phyloP scores from a whole-genome alignment of 2,888 invertebrate genomes.

The Andricus quercusramuli region DNA sequence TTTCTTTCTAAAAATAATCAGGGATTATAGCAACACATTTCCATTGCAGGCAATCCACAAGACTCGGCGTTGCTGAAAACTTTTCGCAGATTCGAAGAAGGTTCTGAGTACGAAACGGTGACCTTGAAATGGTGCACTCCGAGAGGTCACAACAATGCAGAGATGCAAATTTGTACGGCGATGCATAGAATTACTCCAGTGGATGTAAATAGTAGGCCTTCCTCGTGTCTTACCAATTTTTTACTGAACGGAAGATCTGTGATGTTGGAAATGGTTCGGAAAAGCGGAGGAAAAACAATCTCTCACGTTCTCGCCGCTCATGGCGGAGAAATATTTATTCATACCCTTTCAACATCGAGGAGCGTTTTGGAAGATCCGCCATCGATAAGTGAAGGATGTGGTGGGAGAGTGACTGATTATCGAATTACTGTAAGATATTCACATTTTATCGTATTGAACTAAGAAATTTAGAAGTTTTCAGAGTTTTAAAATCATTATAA shows the following conservation, averaged over 20 bases:
- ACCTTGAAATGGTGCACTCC: conserved; percentile 99
- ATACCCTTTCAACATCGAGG: conserved; percentile 91
- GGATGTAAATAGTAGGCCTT: conserved; percentile 97
- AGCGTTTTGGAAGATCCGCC: conserved; percentile 96
- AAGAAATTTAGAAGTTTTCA: neutral
- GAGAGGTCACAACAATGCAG: conserved; percentile 89
- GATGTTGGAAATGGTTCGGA: conserved; percentile 93
- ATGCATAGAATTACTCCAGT: conserved; percentile 96
- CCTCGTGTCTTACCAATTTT: conserved; percentile 98
- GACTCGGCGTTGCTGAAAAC: conserved; percentile 84
- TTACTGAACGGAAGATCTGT: conserved; percentile 96
- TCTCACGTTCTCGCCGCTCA: conserved; percentile 96
- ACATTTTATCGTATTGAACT: conserved; percentile 12
- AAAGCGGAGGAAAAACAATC: conserved; percentile 91
- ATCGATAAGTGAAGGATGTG: conserved; percentile 95
- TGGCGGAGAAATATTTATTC: conserved; percentile 97
- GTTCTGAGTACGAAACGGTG: conserved; percentile 89
- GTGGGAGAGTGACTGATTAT: conserved; percentile 96
- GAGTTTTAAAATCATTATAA: neutral
- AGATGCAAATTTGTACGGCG: conserved; percentile 90
- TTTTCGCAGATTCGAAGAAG: conserved; percentile 83
- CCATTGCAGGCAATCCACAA: conserved; percentile 78
- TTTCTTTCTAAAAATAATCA: neutral
- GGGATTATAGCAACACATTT: neutral
- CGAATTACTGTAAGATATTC: conserved; percentile 81